Percentiles rank a stretch among this genome's conserved stretches.
Conservation (phyloP, 2,113 vertebrate genomes). For the Nasalis larvatus region DNA sequence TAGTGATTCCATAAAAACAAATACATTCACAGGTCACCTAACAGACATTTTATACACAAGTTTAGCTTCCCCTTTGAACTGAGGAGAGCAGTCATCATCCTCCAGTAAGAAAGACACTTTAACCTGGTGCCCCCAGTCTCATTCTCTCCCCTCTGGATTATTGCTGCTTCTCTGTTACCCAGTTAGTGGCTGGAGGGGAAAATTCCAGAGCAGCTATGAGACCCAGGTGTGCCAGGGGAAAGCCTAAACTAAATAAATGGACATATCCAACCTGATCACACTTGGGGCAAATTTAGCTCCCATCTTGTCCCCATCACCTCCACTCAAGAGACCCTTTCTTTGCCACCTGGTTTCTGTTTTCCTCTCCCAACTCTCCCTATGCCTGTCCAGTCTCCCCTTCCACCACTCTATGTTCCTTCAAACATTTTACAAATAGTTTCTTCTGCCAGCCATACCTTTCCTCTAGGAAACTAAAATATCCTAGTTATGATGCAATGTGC, state of each 20-base stretch:
- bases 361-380: background rate
- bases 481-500: background rate
- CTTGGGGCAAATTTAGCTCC: background rate
- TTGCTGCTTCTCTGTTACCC: background rate
- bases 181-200: background rate
- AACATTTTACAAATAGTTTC: background rate
- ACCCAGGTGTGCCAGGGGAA: background rate
- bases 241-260: background rate
- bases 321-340: background rate
- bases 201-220: background rate
- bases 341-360: background rate
- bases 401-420: background rate
- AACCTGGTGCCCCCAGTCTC: background rate
- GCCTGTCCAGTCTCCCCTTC: background rate
- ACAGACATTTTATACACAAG: background rate
- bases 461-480: background rate
- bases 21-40: background rate
- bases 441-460: background rate
- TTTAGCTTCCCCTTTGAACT: background rate
- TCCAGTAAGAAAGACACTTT: background rate
- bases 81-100: background rate
- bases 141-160: background rate
- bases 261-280: background rate
- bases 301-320: background rate
- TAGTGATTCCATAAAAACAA: constrained; percentile 10